Percentiles rank a stretch among this genome's conserved stretches.
These are phyloP conservation scores for Zygogramma bicolorata DNA, from an alignment of 2,888 invertebrate genomes.

Conservation along the genomic window DNA sequence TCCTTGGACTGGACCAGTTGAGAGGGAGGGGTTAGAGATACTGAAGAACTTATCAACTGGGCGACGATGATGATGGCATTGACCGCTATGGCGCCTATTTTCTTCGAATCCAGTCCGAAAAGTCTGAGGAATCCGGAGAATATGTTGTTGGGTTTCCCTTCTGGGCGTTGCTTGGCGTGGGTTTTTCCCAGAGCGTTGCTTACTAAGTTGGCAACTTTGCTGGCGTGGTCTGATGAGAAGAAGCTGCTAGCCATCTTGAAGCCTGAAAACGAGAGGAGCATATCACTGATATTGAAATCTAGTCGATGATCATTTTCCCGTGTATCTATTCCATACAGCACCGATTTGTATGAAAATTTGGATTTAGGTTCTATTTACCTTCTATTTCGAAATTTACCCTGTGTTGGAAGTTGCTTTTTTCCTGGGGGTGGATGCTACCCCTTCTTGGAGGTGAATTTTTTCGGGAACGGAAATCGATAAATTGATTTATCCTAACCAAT, in stretches of 20 bases:
- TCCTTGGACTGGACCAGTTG: slow-evolving; percentile 59
- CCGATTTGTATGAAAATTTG: too few species aligned
- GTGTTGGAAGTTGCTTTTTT: too few species aligned
- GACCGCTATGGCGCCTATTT: slow-evolving; percentile 84
- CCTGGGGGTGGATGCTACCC: too few species aligned
- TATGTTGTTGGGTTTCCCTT: slow-evolving; percentile 60
- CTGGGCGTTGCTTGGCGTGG: slow-evolving; percentile 37
- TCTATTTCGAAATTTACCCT: too few species aligned
- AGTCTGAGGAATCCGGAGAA: slow-evolving; percentile 74
- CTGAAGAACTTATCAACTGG: slow-evolving; percentile 77
- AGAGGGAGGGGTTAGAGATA: slow-evolving; percentile 65
- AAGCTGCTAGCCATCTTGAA: slow-evolving; percentile 68
- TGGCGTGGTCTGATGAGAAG: slow-evolving; percentile 67
- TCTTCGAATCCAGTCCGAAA: slow-evolving; percentile 81
- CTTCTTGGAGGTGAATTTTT: too few species aligned
- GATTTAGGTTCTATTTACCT: too few species aligned
- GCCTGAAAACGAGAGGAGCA: slow-evolving; percentile 58
- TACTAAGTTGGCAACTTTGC: slow-evolving; percentile 74
- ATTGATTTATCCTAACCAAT: too few species aligned
- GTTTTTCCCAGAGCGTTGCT: slow-evolving; percentile 68
- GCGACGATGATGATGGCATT: slow-evolving; percentile 87
- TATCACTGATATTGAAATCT: background rate
- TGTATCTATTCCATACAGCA: too few species aligned
- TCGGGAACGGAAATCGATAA: too few species aligned
- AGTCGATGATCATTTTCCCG: too few species aligned